Conservation (phyloP, 2,888 invertebrate species). For the Sarcophaga rosellei region DNA sequence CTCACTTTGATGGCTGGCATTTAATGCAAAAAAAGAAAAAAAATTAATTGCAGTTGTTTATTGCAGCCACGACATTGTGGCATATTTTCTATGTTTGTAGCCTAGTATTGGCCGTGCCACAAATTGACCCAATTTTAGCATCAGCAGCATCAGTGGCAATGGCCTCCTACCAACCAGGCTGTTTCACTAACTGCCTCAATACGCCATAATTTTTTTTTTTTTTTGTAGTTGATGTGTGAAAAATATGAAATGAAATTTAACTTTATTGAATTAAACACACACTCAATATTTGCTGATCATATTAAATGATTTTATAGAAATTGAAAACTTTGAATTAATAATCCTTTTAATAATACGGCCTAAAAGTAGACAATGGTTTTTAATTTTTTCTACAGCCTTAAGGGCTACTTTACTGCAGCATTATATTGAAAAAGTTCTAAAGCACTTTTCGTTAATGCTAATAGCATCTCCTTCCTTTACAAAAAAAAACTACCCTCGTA, state of each 20-base stretch:
- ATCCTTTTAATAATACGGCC: no score
- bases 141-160: neutral
- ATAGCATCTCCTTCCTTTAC: no score
- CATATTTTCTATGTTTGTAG: slow-evolving; percentile 32
- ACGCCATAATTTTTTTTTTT: neutral
- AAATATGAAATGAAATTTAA: neutral
- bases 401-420: no score
- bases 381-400: no score
- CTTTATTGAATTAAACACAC: neutral
- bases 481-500: neutral
- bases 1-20: neutral
- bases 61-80: slow-evolving; percentile 26
- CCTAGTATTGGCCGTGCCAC: slow-evolving; percentile 31
- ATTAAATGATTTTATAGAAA: no score
- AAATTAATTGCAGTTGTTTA: slow-evolving; percentile 5
- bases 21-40: neutral
- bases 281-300: no score
- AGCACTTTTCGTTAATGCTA: no score
- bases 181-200: neutral
- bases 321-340: no score
- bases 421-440: no score
- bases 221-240: neutral
- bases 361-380: no score
- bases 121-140: slow-evolving; percentile 44
- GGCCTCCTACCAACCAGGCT: neutral